These are phyloP conservation scores for Hepsetus odoe DNA, from an alignment of 2,113 vertebrate genomes.

Conservation along the genomic window DNA sequence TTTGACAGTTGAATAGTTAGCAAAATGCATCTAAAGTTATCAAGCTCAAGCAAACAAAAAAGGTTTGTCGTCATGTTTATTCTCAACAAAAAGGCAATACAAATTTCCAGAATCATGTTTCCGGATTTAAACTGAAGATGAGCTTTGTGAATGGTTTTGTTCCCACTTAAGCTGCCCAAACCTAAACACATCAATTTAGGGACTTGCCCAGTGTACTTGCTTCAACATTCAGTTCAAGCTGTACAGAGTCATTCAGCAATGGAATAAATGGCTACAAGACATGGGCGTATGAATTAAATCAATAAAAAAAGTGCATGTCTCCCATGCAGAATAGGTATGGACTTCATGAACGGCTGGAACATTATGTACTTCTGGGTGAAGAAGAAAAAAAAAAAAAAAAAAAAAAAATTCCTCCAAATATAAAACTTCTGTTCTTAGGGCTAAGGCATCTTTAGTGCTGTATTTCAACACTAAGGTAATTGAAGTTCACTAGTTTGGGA, in stretches of 20 bases:
- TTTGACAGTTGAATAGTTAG: too few species aligned
- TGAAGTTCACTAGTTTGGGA: background rate
- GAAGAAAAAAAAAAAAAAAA: background rate
- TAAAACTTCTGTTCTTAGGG: slow-evolving; percentile 53
- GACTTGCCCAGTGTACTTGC: background rate
- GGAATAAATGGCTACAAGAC: background rate
- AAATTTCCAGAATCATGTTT: slow-evolving; percentile 60
- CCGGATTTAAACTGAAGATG: slow-evolving; percentile 63
- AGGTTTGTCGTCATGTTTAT: slow-evolving; percentile 67
- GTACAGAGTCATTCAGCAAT: background rate
- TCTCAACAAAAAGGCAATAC: slow-evolving; percentile 68
- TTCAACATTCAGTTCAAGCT: background rate
- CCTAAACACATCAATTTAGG: background rate
- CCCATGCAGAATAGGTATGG: slow-evolving; percentile 7
- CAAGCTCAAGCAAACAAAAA: background rate
- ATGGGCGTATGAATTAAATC: background rate
- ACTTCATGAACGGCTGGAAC: slow-evolving; percentile 1
- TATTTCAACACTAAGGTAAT: slow-evolving; percentile 31
- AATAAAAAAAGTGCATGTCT: slow-evolving; percentile 1
- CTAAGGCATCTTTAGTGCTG: slow-evolving; percentile 73
- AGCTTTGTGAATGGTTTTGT: slow-evolving; percentile 31
- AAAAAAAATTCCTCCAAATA: slow-evolving; percentile 21
- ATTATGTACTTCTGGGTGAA: background rate
- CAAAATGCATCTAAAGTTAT: background rate
- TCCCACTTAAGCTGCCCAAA: slow-evolving; percentile 3